Base-by-base conservation (phyloP, 2,113 vertebrate species). In the Cervus canadensis region DNA sequence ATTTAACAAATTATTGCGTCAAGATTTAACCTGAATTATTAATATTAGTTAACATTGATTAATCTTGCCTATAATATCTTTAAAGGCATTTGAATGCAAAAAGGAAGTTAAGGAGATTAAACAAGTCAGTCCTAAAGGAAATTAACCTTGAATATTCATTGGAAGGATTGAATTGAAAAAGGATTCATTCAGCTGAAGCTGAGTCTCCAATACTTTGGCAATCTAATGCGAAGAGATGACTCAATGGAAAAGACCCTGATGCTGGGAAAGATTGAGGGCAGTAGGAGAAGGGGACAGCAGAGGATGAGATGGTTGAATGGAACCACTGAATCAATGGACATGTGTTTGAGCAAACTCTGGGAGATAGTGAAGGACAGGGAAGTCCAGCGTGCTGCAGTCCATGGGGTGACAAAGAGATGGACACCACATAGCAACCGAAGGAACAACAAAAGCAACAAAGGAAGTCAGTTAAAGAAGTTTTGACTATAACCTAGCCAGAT, bases 11-110 rank as follows among this genome's bases (percentile, higher is more conserved):
- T 60, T 92, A 71, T 79, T 88, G 15, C 95, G 82, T 79, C 45
- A 91, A 96, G 19, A 60, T 91, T 48, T 91, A 96, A 76, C 7
- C 59, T 74, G 28, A 87, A 13, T 87, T 28, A 95, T 95, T 93
- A 93, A 57, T 93, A 78, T 59, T 88, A 81, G 64, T 85, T 94
- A 95, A 81, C 16, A 74, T 54, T 84, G 45, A 93, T 62, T 91
- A 74, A 78, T 91, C 78, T 93, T 62, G 10, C 36, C 36, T 52
- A 1, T 52, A 54, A 83, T 48, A 54, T 79, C 1, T 85, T n/a
- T 59, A 40, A 54, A 79, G 30, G 11, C 48, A 91, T 60, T 78
- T 92, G 21, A 93, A 89, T 90, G 21, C 25, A 56, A 93, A 86
- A 64, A 82, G 2, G 26, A 79, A 79, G 26, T 17, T 48, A 79